These are phyloP conservation scores for Aleiodes sp. DNA, from an alignment of 1,140 invertebrate genomes.

Conservation along the genomic window DNA sequence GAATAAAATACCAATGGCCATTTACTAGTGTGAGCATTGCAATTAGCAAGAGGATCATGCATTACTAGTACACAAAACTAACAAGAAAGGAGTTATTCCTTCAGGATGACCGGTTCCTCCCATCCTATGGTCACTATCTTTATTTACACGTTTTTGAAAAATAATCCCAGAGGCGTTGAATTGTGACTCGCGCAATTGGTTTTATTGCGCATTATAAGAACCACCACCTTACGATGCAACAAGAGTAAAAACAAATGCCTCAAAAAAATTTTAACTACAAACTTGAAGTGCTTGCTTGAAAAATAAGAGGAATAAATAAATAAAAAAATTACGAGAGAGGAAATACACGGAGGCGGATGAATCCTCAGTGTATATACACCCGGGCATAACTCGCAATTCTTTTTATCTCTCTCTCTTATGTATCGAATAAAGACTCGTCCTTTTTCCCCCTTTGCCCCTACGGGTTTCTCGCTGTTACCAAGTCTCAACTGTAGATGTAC, in stretches of 20 bases:
- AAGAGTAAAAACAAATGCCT: too few species aligned
- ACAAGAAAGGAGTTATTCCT: not conserved
- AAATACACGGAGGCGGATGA: conserved; percentile 29
- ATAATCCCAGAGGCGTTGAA: not conserved
- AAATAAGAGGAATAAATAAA: not conserved
- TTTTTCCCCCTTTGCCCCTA: not conserved
- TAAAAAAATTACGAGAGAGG: conserved; percentile 21
- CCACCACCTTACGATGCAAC: too few species aligned
- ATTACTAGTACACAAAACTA: not conserved
- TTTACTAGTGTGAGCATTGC: not conserved
- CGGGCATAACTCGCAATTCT: conserved; percentile 38
- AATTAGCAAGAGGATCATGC: not conserved
- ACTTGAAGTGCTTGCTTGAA: not conserved
- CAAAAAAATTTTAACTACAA: too few species aligned
- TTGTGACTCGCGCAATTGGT: not conserved
- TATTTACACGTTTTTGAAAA: not conserved
- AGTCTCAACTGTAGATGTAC: not conserved
- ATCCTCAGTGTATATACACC: conserved; percentile 8
- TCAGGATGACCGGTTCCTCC: not conserved
- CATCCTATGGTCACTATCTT: not conserved
- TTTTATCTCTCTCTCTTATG: conserved; percentile 34
- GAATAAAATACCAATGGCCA: not conserved
- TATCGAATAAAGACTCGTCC: conserved; percentile 34
- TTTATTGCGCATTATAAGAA: not conserved
- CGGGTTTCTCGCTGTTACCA: not conserved